Conservation (phyloP, 30 jellyfish, hydroid and myxozoan species). For the Rhopilema esculentum region DNA sequence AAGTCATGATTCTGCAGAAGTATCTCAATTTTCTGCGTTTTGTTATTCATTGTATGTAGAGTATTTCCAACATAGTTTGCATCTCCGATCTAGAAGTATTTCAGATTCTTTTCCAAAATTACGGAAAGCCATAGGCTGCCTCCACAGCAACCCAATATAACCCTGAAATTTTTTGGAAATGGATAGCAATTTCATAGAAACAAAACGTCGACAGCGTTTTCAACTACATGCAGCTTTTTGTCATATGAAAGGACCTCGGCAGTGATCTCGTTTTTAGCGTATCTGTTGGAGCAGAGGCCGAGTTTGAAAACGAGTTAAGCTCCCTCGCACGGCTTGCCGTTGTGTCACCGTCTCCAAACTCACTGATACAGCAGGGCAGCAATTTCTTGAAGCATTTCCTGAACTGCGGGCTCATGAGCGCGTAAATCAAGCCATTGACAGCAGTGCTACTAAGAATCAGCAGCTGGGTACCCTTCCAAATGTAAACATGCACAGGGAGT, state of each 20-base stretch:
- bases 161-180: no score
- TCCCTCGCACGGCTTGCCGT: constrained; percentile 69
- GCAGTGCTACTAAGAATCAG: constrained; percentile 86
- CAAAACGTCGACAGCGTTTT: background rate
- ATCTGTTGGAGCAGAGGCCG: constrained; percentile 43
- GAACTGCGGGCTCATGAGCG: constrained; percentile 90
- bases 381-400: constrained; percentile 72
- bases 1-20: no score
- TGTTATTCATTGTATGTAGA: no score
- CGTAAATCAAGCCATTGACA: constrained; percentile 84
- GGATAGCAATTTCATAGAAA: no score
- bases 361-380: constrained; percentile 58
- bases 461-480: constrained; percentile 88
- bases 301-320: constrained; percentile 62
- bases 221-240: background rate
- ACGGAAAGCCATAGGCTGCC: no score
- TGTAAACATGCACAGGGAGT: constrained; percentile 51
- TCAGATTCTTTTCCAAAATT: no score
- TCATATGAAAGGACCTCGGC: constrained; percentile 19
- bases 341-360: constrained; percentile 31
- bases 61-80: no score
- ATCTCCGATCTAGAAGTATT: no score
- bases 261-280: constrained; percentile 42
- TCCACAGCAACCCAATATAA: no score
- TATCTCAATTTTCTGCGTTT: no score